A percentile compares a stretch with the other conserved stretches of the same genome.
phyloP scores from a whole-genome alignment of 2,113 vertebrate species.

The Urocitellus parryii region DNA sequence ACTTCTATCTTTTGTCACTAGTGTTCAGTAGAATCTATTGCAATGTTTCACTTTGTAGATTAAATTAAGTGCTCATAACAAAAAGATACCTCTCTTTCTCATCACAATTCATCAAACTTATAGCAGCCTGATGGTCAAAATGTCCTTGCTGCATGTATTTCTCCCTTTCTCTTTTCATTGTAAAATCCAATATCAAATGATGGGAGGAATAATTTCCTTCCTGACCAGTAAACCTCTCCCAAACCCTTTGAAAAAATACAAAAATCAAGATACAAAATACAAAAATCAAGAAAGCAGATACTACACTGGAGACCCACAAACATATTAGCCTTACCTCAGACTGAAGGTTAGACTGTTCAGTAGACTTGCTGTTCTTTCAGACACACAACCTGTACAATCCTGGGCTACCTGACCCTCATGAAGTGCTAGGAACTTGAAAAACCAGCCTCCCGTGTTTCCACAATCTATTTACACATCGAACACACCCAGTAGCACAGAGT shows the following conservation, averaged over 20 bases:
- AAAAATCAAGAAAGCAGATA: conserved; percentile 21
- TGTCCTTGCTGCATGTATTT: neutral
- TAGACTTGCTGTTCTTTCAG: conserved; percentile 57
- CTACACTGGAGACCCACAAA: neutral
- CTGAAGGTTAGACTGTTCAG: conserved; percentile 25
- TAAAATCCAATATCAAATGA: conserved; percentile 23
- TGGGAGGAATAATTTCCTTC: conserved; percentile 49
- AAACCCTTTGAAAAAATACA: neutral
- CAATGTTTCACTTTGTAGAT: neutral
- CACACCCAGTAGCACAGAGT: conserved; percentile 81
- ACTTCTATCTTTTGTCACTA: conserved; percentile 10
- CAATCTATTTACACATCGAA: conserved; percentile 80
- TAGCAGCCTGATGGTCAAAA: neutral
- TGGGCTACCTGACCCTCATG: conserved; percentile 49
- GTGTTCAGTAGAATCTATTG: neutral
- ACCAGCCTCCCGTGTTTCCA: conserved; percentile 81
- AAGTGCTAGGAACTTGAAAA: conserved; percentile 85
- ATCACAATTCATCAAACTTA: neutral
- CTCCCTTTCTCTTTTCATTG: conserved; percentile 4
- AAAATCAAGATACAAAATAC: neutral
- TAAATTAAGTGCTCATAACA: conserved; percentile 23
- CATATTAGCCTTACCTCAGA: conserved; percentile 69
- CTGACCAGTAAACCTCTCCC: neutral
- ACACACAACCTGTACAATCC: conserved; percentile 50
- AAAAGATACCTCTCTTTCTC: neutral